Base-by-base conservation (phyloP, 2,888 invertebrate genomes). In the Criorhina ranunculi region DNA sequence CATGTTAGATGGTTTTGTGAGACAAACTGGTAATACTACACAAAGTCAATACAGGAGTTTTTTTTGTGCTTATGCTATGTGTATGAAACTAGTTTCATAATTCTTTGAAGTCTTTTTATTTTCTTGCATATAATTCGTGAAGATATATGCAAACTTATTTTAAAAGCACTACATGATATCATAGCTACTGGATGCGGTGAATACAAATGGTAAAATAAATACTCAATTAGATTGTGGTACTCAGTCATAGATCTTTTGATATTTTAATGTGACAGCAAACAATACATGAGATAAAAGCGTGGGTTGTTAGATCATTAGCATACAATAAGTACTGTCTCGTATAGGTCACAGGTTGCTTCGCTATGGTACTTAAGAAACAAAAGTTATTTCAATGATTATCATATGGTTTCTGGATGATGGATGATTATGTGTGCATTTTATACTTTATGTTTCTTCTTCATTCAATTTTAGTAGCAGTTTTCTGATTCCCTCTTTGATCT, bases 31-130 rank as follows among this genome's bases (percentile, higher is more conserved):
- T 44, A 57, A 57, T 19, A 37, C 6, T n/a, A n/a, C n/a, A n/a
- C n/a, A n/a, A n/a, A 24, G 31, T 33, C 24, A 35, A 46, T 35
- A 57, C 24, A 46, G 46, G 35, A 40, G 29, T 70, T 31, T 37
- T 57, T 37, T 37, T 6, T 35, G 57, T 12, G 37, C 17, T 37
- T 29, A 59, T 19, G 59, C 51, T 37, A 15, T 24, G 11, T n/a
- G 6, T 6, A 66, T 4, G 15, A 66, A 49, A 40, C 66, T 49
- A 9, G 66, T 51, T 66, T 66, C 49, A 66, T 24, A 37, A 59
- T 55, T 17, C 33, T 11, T 7, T 2, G 5, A 12, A 17, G 9
- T 15, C 55, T 35, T 24, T 59, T 1, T 24, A 24, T 24, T 59
- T 59, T 40, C 24, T 40, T 19, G 15, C 33, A 55, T 11, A 35